Percentiles rank a stretch among this genome's conserved stretches.
phyloP scores from a whole-genome alignment of 2,797 vertebrate species.

The Chelon auratus region DNA sequence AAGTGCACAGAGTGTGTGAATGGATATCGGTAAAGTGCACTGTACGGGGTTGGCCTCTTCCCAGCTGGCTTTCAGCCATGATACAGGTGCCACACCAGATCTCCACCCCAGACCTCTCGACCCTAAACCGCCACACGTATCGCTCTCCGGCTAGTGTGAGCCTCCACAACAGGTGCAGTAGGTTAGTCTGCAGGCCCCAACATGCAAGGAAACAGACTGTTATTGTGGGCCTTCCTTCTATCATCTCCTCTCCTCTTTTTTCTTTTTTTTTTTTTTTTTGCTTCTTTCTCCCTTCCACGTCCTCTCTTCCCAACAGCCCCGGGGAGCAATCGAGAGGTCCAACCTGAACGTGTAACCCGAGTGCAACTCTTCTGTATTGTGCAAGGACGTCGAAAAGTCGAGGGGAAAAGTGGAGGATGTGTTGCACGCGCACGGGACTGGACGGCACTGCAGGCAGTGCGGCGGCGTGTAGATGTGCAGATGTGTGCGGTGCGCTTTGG shows the following conservation, averaged over 20 bases:
- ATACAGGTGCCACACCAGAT: conserved; percentile 80
- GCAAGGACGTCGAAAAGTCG: conserved; percentile 78
- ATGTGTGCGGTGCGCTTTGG: conserved; percentile 50
- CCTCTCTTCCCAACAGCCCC: conserved; percentile 66
- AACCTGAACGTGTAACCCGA: conserved; percentile 82
- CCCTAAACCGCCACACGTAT: conserved; percentile 40
- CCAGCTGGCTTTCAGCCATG: conserved; percentile 70
- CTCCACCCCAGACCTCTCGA: conserved; percentile 29
- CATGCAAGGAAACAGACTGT: conserved; percentile 83
- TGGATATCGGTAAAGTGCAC: conserved; percentile 63
- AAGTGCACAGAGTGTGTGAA: conserved; percentile 61
- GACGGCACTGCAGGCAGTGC: conserved; percentile 45
- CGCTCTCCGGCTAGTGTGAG: conserved; percentile 71
- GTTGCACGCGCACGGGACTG: conserved; percentile 54
- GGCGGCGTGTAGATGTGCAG: conserved; percentile 40
- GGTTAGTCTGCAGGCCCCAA: conserved; percentile 80
- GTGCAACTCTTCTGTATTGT: conserved; percentile 77
- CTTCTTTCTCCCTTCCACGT: conserved; percentile 23
- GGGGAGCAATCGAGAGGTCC: conserved; percentile 82
- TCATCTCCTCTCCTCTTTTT: conserved; percentile 58
- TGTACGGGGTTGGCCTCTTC: conserved; percentile 52
- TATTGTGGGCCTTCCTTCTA: conserved; percentile 78
- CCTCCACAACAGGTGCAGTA: conserved; percentile 86
- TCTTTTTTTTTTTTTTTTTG: not conserved
- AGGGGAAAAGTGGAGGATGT: conserved; percentile 62